These are phyloP conservation scores for Fragum whitleyi DNA, from an alignment of 2,888 invertebrate genomes.

Conservation along the genomic window DNA sequence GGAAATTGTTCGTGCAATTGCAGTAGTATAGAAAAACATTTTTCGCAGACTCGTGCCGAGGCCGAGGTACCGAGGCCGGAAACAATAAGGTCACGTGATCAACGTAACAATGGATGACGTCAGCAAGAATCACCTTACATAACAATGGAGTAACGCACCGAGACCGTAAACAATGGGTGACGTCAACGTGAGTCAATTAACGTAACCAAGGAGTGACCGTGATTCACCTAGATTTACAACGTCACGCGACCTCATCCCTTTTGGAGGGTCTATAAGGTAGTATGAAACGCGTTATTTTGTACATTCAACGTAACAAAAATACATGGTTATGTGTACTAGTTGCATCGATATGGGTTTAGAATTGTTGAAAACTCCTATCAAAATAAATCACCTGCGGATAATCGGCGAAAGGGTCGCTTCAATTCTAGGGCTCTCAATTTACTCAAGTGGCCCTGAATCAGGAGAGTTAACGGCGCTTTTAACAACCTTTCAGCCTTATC, in stretches of 20 bases:
- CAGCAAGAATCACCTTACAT: neutral
- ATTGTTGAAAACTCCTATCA: neutral
- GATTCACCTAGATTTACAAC: neutral
- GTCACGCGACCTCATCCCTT: neutral
- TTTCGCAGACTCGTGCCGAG: too few species aligned
- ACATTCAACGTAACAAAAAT: too few species aligned
- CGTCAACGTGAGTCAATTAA: neutral
- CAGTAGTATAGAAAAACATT: too few species aligned
- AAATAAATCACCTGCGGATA: too few species aligned
- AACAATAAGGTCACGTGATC: too few species aligned
- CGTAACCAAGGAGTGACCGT: slow-evolving; percentile 1
- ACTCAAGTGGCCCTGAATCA: neutral
- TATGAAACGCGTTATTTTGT: too few species aligned
- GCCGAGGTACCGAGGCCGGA: too few species aligned
- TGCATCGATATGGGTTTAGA: neutral
- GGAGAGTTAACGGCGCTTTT: neutral
- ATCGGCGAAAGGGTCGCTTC: neutral
- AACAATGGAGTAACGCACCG: neutral
- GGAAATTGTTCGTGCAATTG: too few species aligned
- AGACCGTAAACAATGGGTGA: neutral
- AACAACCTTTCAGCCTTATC: neutral
- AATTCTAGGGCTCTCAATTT: neutral
- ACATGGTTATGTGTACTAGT: neutral
- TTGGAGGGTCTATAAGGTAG: neutral
- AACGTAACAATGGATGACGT: neutral